These are phyloP conservation scores for Pandemis cinnamomeana DNA, from an alignment of 2,888 invertebrate genomes.

Conservation along the genomic window DNA sequence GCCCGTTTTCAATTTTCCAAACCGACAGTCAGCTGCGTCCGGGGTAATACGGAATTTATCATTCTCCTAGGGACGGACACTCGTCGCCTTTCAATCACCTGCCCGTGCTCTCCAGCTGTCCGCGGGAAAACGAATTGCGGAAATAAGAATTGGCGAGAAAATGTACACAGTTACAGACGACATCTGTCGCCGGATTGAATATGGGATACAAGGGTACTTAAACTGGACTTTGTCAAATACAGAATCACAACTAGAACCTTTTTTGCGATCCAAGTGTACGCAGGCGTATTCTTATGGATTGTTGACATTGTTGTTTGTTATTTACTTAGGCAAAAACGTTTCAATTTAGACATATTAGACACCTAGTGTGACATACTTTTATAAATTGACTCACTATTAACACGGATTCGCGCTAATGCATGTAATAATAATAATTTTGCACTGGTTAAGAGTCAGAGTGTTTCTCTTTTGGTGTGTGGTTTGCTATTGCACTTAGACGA, in stretches of 20 bases:
- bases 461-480: no score
- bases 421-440: background rate
- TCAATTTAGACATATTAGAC: constrained; percentile 11
- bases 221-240: constrained; percentile 23
- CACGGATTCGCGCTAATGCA: background rate
- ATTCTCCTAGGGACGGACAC: constrained; percentile 60
- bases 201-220: constrained; percentile 40
- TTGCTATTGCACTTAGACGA: no score
- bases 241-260: background rate
- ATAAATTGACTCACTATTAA: background rate
- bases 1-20: constrained; percentile 71
- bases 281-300: background rate
- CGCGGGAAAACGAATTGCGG: constrained; percentile 42
- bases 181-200: constrained; percentile 52
- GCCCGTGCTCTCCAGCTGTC: constrained; percentile 43
- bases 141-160: constrained; percentile 56
- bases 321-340: background rate
- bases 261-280: background rate
- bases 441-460: background rate
- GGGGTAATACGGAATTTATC: constrained; percentile 69
- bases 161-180: constrained; percentile 52
- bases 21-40: constrained; percentile 67
- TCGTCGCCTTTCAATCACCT: constrained; percentile 73
- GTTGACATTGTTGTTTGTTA: constrained; percentile 5
- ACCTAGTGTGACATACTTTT: constrained; percentile 3